Base-by-base conservation (phyloP, 2,888 invertebrate species). In the Pyrrhia umbra region DNA sequence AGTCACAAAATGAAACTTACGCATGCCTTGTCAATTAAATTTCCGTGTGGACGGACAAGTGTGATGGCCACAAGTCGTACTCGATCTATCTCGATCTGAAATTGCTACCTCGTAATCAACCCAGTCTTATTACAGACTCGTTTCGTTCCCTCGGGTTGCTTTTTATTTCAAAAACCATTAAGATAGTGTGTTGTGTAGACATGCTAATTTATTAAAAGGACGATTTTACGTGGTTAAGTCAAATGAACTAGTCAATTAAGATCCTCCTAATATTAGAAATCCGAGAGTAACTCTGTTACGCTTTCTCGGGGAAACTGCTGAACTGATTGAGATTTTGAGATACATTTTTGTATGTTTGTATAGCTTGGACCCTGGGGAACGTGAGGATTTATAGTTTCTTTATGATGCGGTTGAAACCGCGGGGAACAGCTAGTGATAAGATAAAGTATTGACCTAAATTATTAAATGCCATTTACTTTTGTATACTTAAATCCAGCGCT, bases 91-190 rank as follows among this genome's bases (percentile, higher is more conserved):
- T n/a, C 5, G 5, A 1, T 13, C 34, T 5, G 34, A 34, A 34
- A 34, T 27, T 42, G 46, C 55, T 56, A 58, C 30, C 20, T 30
- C 9, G 25, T 50, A 52, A 61, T 61, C 30, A 61, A 62, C 42
- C n/a, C 21, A 13, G 25, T 64, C 10, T 25, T 34, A 68, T 58
- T 60, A 46, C 49, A 56, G 43, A 49, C 46, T 61, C 43, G 59
- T 27, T 15, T 43, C 9, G 42, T 39, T 23, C 30, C 18, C 51
- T 42, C 49, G 40, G 60, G 56, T 27, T 46, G 43, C 45, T 59
- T 52, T 46, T 73, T 74, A 51, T 60, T 60, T 51, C 46, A 18
- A 25, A 77, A 72, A 30, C 30, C 67, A 60, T 60, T 77, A 72
- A 54, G 40, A 52, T 47, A 43, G 16, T 43, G 37, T 52, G 37